phyloP scores from a whole-genome alignment of 2,797 vertebrate species.

The Harpagifer antarcticus region DNA sequence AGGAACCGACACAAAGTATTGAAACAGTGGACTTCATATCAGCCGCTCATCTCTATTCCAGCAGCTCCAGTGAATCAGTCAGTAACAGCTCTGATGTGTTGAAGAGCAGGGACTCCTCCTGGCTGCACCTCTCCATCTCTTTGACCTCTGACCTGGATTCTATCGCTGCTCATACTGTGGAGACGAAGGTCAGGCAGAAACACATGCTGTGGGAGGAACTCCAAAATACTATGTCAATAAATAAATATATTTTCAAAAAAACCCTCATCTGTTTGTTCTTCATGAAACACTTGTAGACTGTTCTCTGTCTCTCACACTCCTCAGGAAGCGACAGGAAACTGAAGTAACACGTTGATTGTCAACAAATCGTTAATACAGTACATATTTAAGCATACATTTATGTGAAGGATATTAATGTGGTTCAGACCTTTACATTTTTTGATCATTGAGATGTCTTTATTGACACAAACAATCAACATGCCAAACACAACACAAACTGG shows the following conservation, averaged over 20 bases:
- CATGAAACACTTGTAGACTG: not conserved
- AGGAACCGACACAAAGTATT: no score
- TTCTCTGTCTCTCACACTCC: not conserved
- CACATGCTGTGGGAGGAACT: not conserved
- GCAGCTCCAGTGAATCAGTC: not conserved
- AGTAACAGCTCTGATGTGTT: not conserved
- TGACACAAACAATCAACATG: slow-evolving; percentile 24
- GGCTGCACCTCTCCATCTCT: not conserved
- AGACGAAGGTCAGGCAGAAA: not conserved
- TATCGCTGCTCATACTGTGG: no score
- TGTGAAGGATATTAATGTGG: not conserved
- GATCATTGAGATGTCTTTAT: slow-evolving; percentile 25
- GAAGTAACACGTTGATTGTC: slow-evolving; percentile 2
- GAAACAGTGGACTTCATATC: no score
- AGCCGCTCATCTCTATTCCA: not conserved
- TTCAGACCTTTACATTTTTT: not conserved
- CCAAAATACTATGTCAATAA: not conserved
- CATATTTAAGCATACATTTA: not conserved
- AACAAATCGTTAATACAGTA: not conserved
- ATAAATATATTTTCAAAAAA: not conserved
- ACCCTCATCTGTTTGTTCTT: not conserved
- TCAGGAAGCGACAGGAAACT: not conserved
- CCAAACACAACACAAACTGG: slow-evolving; percentile 1
- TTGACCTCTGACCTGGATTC: no score
- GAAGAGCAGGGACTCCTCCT: not conserved